phyloP scores from a whole-genome alignment of 2,888 invertebrate species.

The Tromatobia lineatoria region DNA sequence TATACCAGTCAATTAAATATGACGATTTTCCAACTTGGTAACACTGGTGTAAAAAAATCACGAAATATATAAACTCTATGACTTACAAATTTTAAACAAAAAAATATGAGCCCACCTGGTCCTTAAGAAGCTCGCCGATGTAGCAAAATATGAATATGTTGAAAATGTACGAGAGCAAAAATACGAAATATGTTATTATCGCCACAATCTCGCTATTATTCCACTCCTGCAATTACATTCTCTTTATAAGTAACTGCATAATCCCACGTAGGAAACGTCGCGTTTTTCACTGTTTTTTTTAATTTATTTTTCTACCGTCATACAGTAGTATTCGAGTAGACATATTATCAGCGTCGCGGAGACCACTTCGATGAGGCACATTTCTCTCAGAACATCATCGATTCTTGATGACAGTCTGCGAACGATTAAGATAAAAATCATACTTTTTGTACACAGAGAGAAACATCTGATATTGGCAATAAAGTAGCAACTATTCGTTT shows the following conservation, averaged over 20 bases:
- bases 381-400: constrained; percentile 31
- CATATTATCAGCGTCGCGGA: constrained; percentile 55
- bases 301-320: constrained; percentile 45
- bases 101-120: constrained; percentile 71
- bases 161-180: constrained; percentile 39
- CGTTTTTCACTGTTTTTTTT: constrained; percentile 29
- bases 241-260: not conserved
- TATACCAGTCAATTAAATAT: constrained; percentile 67
- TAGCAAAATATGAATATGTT: constrained; percentile 56
- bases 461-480: too few relatives aligned
- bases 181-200: constrained; percentile 38
- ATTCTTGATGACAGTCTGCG: constrained; percentile 45
- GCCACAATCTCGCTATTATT: constrained; percentile 33
- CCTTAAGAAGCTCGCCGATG: constrained; percentile 74
- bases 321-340: constrained; percentile 59
- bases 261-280: constrained; percentile 58
- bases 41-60: constrained; percentile 59
- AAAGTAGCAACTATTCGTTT: not conserved
- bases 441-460: not conserved
- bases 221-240: constrained; percentile 47
- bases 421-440: not conserved
- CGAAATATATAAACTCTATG: constrained; percentile 3
- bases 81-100: constrained; percentile 17
- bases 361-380: constrained; percentile 59
- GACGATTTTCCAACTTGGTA: constrained; percentile 68